Base-by-base conservation (phyloP, 2,888 invertebrate genomes). In the Idaea biselata region DNA sequence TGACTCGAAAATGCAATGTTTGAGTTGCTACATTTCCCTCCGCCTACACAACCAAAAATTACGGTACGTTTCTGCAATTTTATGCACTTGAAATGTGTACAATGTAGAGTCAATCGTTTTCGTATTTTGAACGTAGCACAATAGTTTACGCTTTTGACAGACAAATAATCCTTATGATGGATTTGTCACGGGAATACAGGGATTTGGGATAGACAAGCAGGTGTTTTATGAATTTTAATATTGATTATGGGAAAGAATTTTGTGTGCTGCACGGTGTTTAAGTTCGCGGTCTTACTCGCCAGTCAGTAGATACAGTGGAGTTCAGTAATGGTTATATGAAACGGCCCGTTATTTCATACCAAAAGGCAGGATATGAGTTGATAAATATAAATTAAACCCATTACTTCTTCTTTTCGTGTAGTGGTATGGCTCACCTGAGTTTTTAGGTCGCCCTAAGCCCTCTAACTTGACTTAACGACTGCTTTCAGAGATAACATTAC, bases 31-130 rank as follows among this genome's bases (percentile, higher is more conserved):
- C 59, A 62, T 25, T 78, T 71, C 62, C 5, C 59, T 4, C 79
- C 83, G 73, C 86, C 84, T 80, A 83, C 83, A 71, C 80, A 73
- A 66, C 74, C 65, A 71, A 77, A 82, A 87, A 85, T 84, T 82
- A 83, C 78, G 78, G 84, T 82, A 83, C 78, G 78, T 87, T 77
- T 74, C 71, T 77, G 71, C 80, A 83, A 76, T 78, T 73, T 75
- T 66, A 68, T 72, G 73, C 76, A 73, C 73, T 73, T 64, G 60
- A 63, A 73, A 64, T 67, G 63, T 66, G 61, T 58, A 77, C 79
- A 76, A 76, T 78, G 77, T 81, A 75, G 75, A 84, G 87, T 87
- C 87, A 84, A 88, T 89, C 85, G 87, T 83, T 81, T 81, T 77
- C 73, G 74, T 80, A 83, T 87, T 82, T 89, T 86, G 84, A 84